These are phyloP conservation scores for Erebia aethiops DNA, from an alignment of 2,888 invertebrate species.

Conservation along the genomic window DNA sequence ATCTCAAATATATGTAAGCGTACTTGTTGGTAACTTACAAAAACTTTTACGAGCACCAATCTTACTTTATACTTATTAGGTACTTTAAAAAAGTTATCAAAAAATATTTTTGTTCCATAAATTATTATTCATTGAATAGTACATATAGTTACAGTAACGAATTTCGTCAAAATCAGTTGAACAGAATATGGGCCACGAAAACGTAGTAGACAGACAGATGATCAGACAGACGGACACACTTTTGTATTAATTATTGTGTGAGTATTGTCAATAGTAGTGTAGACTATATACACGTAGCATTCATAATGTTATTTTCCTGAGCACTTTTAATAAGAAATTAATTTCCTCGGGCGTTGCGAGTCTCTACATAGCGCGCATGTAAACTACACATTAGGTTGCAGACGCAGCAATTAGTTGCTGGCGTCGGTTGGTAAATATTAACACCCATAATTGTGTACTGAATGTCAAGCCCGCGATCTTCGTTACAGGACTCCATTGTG, in stretches of 20 bases:
- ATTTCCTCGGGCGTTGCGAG: not conserved
- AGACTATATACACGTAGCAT: too few species aligned
- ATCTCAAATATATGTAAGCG: not conserved
- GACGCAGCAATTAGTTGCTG: slow-evolving; percentile 68
- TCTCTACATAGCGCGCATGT: not conserved
- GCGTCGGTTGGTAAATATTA: slow-evolving; percentile 80
- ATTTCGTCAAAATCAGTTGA: too few species aligned
- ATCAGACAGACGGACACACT: too few species aligned
- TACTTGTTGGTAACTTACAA: not conserved
- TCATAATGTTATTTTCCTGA: not conserved
- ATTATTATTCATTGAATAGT: too few species aligned
- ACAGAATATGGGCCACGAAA: too few species aligned
- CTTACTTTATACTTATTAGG: not conserved
- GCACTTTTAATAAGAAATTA: not conserved
- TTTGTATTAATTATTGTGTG: too few species aligned
- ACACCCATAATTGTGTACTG: slow-evolving; percentile 77
- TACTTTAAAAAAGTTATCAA: too few species aligned
- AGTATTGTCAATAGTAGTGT: too few species aligned
- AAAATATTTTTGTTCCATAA: too few species aligned
- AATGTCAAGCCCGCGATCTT: slow-evolving; percentile 75
- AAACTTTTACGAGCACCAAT: not conserved
- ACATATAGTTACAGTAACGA: too few species aligned
- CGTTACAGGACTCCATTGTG: slow-evolving; percentile 42
- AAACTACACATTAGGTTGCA: slow-evolving; percentile 43
- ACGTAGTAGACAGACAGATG: too few species aligned